Evolutionary conservation across 2,797 vertebrate genomes (phyloP).

Genomic region (Myotis planiceps): DNA sequence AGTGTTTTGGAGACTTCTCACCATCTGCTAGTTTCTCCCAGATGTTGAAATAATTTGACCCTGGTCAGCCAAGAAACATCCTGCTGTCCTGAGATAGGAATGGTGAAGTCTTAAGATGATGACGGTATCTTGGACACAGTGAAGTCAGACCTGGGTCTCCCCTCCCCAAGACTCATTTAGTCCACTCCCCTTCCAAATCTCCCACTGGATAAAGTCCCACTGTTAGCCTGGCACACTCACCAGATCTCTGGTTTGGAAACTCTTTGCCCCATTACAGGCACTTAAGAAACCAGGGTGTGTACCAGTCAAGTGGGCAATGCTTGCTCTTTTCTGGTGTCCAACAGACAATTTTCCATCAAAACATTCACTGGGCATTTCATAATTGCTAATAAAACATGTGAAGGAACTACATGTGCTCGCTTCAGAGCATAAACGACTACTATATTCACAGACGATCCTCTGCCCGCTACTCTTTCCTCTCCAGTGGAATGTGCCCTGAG

Average conservation of each 20-base stretch:
- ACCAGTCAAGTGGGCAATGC: slow-evolving; percentile 45
- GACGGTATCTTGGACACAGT: not conserved
- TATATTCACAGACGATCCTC: slow-evolving; percentile 37
- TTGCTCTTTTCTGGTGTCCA: slow-evolving; percentile 55
- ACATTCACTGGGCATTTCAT: slow-evolving; percentile 60
- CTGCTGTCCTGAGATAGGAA: slow-evolving; percentile 23
- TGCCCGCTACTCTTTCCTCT: slow-evolving; percentile 63
- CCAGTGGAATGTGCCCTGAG: slow-evolving; percentile 68
- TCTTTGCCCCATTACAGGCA: not conserved
- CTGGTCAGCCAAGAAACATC: slow-evolving; percentile 47
- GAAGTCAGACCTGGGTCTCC: not conserved
- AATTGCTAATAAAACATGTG: slow-evolving; percentile 74
- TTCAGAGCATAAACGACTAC: slow-evolving; percentile 71
- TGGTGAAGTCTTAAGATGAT: not conserved
- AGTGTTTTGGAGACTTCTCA: slow-evolving; percentile 67
- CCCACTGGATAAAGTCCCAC: not conserved
- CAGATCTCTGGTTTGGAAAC: slow-evolving; percentile 46
- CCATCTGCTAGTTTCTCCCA: slow-evolving; percentile 36
- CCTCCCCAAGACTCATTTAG: not conserved
- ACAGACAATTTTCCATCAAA: slow-evolving; percentile 74
- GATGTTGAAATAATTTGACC: slow-evolving; percentile 45
- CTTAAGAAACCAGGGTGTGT: slow-evolving; percentile 31
- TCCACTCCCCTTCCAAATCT: not conserved
- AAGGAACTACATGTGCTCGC: slow-evolving; percentile 80
- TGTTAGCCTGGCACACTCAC: not conserved